Conservation (phyloP, 2,113 vertebrate genomes). For the Anser cygnoides region DNA sequence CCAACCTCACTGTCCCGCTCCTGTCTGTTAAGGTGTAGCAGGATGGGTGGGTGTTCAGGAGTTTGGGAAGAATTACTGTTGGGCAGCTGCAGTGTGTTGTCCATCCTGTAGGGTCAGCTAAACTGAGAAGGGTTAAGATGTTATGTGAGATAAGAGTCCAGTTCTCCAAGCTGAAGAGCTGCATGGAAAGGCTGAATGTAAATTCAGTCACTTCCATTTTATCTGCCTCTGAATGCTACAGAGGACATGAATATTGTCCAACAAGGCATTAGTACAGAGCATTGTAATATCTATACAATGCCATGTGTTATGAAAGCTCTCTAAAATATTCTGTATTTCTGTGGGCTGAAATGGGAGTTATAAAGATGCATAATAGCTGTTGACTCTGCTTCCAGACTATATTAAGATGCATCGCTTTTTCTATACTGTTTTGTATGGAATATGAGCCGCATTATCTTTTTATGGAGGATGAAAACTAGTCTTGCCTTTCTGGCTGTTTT, state of each 20-base stretch:
- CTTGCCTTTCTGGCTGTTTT: neutral
- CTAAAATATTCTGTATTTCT: neutral
- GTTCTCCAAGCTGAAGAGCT: neutral
- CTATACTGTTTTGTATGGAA: neutral
- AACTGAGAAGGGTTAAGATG: neutral
- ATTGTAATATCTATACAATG: neutral
- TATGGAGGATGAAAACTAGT: neutral
- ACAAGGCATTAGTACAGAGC: neutral
- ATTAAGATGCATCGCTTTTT: neutral
- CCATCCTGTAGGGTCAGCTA: neutral
- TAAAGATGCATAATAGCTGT: neutral
- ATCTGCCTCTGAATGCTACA: neutral
- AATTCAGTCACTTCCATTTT: neutral
- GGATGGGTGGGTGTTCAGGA: neutral
- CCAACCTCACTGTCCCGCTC: neutral
- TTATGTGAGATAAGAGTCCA: neutral
- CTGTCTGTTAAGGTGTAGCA: neutral
- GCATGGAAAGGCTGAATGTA: neutral
- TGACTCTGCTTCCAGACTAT: neutral
- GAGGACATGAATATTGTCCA: fast-evolving
- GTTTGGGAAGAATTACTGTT: neutral
- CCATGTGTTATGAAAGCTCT: neutral
- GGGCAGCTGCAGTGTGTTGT: neutral
- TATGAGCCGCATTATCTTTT: neutral
- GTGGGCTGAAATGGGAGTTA: neutral